Evolutionary conservation across 2,113 vertebrate species (phyloP).

Genomic region (Grantiella picta): DNA sequence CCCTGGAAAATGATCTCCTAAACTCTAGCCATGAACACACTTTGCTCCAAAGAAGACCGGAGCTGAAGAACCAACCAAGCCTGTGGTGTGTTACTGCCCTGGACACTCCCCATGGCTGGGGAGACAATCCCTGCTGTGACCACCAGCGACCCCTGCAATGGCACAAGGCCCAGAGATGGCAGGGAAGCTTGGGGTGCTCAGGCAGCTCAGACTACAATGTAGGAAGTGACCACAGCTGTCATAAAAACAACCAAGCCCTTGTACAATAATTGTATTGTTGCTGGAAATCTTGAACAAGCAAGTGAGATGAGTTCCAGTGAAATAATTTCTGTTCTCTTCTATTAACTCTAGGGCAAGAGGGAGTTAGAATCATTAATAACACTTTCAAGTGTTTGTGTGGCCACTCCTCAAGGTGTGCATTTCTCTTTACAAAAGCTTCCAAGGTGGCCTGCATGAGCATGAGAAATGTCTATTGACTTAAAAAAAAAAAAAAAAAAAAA

Average conservation of each 20-base stretch:
- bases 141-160: fast-evolving
- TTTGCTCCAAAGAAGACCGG: background rate
- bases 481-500: background rate
- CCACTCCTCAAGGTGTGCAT: background rate
- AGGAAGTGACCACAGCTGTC: background rate
- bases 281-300: background rate
- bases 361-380: background rate
- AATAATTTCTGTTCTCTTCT: background rate
- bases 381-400: background rate
- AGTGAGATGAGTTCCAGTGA: background rate
- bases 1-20: background rate
- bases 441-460: background rate
- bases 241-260: background rate
- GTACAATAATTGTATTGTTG: background rate
- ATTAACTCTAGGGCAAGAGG: background rate
- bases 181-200: background rate
- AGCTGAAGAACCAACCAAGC: background rate
- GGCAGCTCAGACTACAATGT: fast-evolving
- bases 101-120: no score
- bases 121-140: background rate
- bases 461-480: background rate
- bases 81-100: background rate
- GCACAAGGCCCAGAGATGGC: background rate
- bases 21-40: fast-evolving
- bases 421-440: background rate